phyloP scores from a whole-genome alignment of 2,888 invertebrate species.

The Cephus rjabovi region DNA sequence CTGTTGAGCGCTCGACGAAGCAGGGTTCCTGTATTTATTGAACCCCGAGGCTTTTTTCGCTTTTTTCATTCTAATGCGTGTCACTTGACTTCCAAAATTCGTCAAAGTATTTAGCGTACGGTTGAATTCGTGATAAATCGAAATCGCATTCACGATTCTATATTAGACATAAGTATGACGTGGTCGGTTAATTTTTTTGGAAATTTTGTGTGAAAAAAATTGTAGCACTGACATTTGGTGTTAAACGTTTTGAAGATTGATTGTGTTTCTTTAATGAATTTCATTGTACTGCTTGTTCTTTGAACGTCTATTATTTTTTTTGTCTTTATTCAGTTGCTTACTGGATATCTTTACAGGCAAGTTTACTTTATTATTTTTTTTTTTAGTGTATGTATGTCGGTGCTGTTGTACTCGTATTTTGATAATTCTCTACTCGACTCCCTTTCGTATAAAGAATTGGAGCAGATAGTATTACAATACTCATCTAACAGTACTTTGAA shows the following conservation, averaged over 20 bases:
- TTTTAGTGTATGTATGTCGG: not conserved
- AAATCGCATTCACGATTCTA: not conserved
- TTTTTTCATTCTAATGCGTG: not conserved
- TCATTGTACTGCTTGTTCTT: not conserved
- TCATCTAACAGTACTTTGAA: not conserved
- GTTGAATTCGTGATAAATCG: not conserved
- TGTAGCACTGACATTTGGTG: not conserved
- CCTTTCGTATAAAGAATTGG: not conserved
- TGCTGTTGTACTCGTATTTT: not conserved
- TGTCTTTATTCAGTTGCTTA: not conserved
- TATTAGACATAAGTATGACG: not conserved
- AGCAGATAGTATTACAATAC: not conserved
- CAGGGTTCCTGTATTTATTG: not conserved
- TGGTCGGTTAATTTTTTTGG: not conserved
- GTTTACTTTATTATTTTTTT: not conserved
- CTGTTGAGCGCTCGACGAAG: slow-evolving; percentile 33
- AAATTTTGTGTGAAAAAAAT: not conserved
- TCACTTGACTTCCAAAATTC: not conserved
- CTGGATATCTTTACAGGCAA: not conserved
- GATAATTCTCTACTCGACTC: not conserved
- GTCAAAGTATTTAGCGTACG: not conserved
- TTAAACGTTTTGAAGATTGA: not conserved
- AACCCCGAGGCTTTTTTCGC: not conserved
- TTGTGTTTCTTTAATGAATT: not conserved
- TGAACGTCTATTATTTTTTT: not conserved